Evolutionary conservation across 2,113 vertebrate species (phyloP).

Genomic region (Rhinogobius similis): DNA sequence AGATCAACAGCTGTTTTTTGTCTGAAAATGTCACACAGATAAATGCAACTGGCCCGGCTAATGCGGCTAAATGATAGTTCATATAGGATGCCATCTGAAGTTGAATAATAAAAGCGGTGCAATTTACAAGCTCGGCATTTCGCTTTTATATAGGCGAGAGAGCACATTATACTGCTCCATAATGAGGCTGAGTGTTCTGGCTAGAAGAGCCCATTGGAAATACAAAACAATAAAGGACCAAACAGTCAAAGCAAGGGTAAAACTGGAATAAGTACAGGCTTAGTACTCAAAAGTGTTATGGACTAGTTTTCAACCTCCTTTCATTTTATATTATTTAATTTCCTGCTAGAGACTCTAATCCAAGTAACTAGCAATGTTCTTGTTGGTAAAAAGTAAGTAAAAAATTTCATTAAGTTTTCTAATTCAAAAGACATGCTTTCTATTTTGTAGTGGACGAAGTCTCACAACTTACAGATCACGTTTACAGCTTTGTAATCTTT

Average conservation of each 20-base stretch:
- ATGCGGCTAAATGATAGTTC: conserved; percentile 28
- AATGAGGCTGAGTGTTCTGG: background rate
- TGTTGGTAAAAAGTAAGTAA: no score
- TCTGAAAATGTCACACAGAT: conserved; percentile 20
- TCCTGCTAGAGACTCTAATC: no score
- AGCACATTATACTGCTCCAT: background rate
- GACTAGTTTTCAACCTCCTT: no score
- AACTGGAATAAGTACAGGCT: background rate
- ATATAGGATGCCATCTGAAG: conserved; percentile 36
- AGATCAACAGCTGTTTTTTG: conserved; percentile 40
- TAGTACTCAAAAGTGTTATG: background rate
- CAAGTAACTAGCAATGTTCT: no score
- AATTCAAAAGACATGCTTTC: no score
- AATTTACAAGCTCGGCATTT: conserved; percentile 4
- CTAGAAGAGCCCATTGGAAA: background rate
- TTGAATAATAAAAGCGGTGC: conserved; percentile 11
- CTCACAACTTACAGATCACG: no score
- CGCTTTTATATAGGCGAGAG: background rate
- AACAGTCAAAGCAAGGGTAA: background rate
- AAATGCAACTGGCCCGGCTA: conserved; percentile 14
- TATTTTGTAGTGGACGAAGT: no score
- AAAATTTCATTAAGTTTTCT: no score
- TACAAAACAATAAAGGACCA: background rate
- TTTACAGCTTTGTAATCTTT: no score
- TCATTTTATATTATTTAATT: no score